Conservation (phyloP, 2,797 vertebrate species). For the Percopsis omiscomaycus region DNA sequence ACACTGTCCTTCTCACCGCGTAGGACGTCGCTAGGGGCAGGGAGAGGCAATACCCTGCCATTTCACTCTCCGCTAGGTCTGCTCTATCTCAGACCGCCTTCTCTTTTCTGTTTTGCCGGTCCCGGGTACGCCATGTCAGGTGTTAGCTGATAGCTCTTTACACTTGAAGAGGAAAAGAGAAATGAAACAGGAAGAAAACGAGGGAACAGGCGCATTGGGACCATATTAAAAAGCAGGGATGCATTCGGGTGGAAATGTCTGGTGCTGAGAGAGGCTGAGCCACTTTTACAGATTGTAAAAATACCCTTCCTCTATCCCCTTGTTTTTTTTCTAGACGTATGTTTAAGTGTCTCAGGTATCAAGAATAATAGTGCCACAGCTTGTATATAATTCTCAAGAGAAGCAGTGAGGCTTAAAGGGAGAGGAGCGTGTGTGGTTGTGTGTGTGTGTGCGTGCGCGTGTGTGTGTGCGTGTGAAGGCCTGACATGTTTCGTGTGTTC, state of each 20-base stretch:
- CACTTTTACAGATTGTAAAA: slow-evolving; percentile 53
- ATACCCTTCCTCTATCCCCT: slow-evolving; percentile 12
- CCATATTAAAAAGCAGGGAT: slow-evolving; percentile 59
- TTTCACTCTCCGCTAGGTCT: slow-evolving; percentile 48
- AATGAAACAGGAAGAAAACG: slow-evolving; percentile 23
- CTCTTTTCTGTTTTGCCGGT: slow-evolving; percentile 62
- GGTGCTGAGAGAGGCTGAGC: slow-evolving; percentile 53
- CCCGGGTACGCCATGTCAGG: slow-evolving; percentile 56
- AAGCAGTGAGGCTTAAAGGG: neutral
- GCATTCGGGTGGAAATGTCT: slow-evolving; percentile 53
- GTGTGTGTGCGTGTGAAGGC: neutral
- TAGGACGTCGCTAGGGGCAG: slow-evolving; percentile 24
- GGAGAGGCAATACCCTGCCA: slow-evolving; percentile 31
- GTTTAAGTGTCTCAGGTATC: slow-evolving; percentile 34
- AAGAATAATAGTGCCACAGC: slow-evolving; percentile 43
- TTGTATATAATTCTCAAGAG: slow-evolving; percentile 37
- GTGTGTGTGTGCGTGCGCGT: neutral
- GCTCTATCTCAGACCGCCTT: slow-evolving; percentile 66
- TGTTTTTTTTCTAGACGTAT: slow-evolving; percentile 27
- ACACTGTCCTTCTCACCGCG: slow-evolving; percentile 9
- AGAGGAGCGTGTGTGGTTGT: neutral
- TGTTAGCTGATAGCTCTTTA: slow-evolving; percentile 65
- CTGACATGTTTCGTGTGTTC: slow-evolving; percentile 29
- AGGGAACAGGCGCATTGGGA: slow-evolving; percentile 51
- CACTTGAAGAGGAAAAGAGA: slow-evolving; percentile 47